Evolutionary conservation across 2,888 invertebrate species (phyloP), one percentile per base, ranked within the genome.

Genomic region (Nomada fabriciana): DNA sequence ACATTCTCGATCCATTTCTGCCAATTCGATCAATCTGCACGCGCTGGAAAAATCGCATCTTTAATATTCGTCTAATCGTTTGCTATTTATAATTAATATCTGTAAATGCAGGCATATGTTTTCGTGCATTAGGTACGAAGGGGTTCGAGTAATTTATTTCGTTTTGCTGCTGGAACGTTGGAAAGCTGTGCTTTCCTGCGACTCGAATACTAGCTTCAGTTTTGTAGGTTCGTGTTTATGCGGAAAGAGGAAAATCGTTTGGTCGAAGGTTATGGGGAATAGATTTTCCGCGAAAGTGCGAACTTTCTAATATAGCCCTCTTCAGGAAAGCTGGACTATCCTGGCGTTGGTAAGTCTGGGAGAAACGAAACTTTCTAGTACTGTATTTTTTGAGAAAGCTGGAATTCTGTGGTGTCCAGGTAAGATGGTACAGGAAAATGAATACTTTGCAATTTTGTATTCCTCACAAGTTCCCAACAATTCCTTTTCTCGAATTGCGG

Each of bases 11-110:
- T 55, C 29, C 7, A 7, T 7, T 29, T 29, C 7, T 7, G 29
- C 7, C 73, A n/a, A 63, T 55, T 63, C 69, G 50, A 74, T 52
- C 52, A 25, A 15, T 59, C 29, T 50, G 23, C 59, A 11, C n/a
- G 23, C 29, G 47, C n/a, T 10, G 1, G 7, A 15, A 2, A 18
- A 20, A n/a, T 15, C 13, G 4, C 18, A 23, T 61, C 47, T 29
- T 67, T 55, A 2, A n/a, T 23, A 18, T 43, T 29, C 25, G 1
- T 25, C 9, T n/a, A 18, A n/a, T 42, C 20, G 13, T n/a, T 25
- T 43, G 18, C 3, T 15, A 18, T 57, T 11, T 43, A 23, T 20
- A 13, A 23, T 3, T 3, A 11, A 55, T n/a, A 2, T 23, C n/a
- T 11, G 55, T 55, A 23, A 36, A 36, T 36, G 20, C 55, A 4